These are phyloP conservation scores for Pseudolycoriella hygida DNA, from an alignment of 2,888 invertebrate genomes.

Conservation along the genomic window DNA sequence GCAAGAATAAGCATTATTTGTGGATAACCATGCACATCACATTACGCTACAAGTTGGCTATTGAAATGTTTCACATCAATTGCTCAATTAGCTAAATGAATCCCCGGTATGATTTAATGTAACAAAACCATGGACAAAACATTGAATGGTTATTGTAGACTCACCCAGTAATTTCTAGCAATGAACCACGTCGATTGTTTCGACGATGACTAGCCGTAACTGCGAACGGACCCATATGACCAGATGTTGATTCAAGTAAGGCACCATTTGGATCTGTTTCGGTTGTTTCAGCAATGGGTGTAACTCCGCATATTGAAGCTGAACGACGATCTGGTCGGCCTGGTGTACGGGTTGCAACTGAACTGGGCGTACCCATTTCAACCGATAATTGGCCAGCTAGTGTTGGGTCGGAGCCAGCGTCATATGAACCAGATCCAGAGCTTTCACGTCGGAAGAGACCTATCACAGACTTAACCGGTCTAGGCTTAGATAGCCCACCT, in stretches of 20 bases:
- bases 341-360: background rate
- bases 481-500: slow-evolving; percentile 79
- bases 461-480: slow-evolving; percentile 71
- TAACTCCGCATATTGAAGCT: slow-evolving; percentile 22
- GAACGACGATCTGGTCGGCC: slow-evolving; percentile 12
- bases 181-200: slow-evolving; percentile 57
- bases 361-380: slow-evolving; percentile 29
- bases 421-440: slow-evolving; percentile 43
- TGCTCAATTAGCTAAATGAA: too few species aligned
- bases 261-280: slow-evolving; percentile 10
- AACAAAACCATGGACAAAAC: too few species aligned
- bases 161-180: slow-evolving; percentile 66
- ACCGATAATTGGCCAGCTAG: slow-evolving; percentile 29
- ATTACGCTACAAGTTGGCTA: too few species aligned
- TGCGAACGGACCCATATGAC: slow-evolving; percentile 40
- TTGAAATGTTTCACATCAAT: too few species aligned
- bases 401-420: slow-evolving; percentile 34
- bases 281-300: slow-evolving; percentile 30
- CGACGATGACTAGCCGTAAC: slow-evolving; percentile 49
- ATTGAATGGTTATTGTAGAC: slow-evolving; percentile 18
- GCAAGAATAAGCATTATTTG: slow-evolving; percentile 14
- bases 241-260: slow-evolving; percentile 3
- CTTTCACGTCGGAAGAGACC: slow-evolving; percentile 76
- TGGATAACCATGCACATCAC: too few species aligned
- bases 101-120: too few species aligned